Percentiles rank a stretch among this genome's conserved stretches.
Evolutionary conservation across 2,888 invertebrate genomes (phyloP).

Genomic region (Mythimna lalbum): DNA sequence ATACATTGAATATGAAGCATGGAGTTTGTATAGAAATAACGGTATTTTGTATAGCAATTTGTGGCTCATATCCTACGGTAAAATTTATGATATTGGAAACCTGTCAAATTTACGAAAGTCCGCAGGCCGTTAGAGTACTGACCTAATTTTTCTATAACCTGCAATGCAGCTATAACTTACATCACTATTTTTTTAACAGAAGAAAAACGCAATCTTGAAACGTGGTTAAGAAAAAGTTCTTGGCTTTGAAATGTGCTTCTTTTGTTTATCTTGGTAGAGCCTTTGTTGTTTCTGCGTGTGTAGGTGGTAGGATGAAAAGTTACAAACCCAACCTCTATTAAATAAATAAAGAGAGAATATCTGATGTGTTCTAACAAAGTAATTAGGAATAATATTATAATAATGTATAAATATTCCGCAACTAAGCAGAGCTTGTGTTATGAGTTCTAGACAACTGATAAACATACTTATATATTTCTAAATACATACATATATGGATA

Average conservation of each 20-base stretch:
- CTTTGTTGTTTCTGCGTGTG: not conserved
- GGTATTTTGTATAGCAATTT: slow-evolving; percentile 25
- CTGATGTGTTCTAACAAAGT: too few relatives aligned
- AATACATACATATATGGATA: too few relatives aligned
- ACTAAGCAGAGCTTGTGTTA: too few relatives aligned
- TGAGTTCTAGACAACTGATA: too few relatives aligned
- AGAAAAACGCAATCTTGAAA: slow-evolving; percentile 53
- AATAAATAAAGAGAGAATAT: not conserved
- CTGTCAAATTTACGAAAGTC: slow-evolving; percentile 76
- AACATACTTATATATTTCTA: too few relatives aligned
- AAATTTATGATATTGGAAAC: slow-evolving; percentile 71
- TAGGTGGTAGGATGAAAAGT: not conserved
- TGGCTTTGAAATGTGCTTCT: slow-evolving; percentile 8
- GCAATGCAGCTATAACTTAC: slow-evolving; percentile 81
- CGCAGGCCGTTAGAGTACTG: slow-evolving; percentile 70
- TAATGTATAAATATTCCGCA: too few relatives aligned
- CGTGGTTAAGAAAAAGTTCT: not conserved
- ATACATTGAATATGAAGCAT: slow-evolving; percentile 39
- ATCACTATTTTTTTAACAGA: slow-evolving; percentile 48
- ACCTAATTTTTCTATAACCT: slow-evolving; percentile 85
- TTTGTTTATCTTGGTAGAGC: not conserved
- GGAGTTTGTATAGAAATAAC: slow-evolving; percentile 8
- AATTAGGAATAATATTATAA: too few relatives aligned
- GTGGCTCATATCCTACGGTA: slow-evolving; percentile 36
- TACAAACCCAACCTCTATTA: not conserved